These are phyloP conservation scores for Willowsia nigromaculata DNA, from an alignment of 2,888 invertebrate genomes.

Conservation along the genomic window DNA sequence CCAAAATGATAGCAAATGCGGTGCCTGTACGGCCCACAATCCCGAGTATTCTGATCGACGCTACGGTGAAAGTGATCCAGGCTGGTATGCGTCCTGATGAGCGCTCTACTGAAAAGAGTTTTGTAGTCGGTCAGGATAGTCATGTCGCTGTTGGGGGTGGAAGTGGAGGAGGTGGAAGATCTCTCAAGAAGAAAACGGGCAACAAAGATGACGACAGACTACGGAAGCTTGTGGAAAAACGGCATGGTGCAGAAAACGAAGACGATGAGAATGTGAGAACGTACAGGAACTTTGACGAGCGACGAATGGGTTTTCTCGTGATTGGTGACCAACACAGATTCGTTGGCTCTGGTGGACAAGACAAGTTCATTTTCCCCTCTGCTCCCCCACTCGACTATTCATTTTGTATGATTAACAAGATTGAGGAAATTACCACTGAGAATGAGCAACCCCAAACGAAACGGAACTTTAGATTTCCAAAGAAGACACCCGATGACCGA, in stretches of 20 bases:
- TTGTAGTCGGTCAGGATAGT: background rate
- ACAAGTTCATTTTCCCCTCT: constrained; percentile 71
- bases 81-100: constrained; percentile 75
- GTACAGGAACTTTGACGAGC: constrained; percentile 75
- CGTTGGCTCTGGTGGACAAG: constrained; percentile 33
- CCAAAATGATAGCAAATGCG: constrained; percentile 69
- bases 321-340: constrained; percentile 77
- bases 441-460: constrained; percentile 74
- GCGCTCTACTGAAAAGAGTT: background rate
- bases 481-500: constrained; percentile 76
- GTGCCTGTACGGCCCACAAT: constrained; percentile 73
- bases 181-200: constrained; percentile 61
- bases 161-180: background rate
- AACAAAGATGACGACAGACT: constrained; percentile 62
- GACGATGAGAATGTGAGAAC: constrained; percentile 67
- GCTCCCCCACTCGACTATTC: constrained; percentile 78
- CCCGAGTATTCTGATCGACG: constrained; percentile 74
- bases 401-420: constrained; percentile 76
- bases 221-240: constrained; percentile 41
- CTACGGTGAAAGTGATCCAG: constrained; percentile 73
- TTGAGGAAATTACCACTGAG: constrained; percentile 77
- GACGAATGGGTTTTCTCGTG: constrained; percentile 75
- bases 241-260: constrained; percentile 49
- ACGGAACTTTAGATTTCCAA: constrained; percentile 72
- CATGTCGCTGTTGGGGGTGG: background rate